Evolutionary conservation across 2,797 vertebrate species (phyloP), one percentile per base, ranked within the genome.

Genomic region (Sebastes miniatus): DNA sequence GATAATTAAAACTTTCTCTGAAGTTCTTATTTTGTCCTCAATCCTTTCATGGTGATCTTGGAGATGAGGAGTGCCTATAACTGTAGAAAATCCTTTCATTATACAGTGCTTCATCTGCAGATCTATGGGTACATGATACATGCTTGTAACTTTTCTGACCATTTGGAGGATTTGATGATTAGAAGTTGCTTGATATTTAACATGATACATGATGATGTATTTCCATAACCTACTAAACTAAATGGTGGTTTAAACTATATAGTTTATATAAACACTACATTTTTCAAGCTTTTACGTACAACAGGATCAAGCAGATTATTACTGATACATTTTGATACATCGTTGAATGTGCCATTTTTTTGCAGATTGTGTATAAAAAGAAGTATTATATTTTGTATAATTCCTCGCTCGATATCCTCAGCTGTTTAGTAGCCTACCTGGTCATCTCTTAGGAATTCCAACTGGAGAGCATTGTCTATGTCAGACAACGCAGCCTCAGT

Each of bases 401-500:
- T 73, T 65, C n/a, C 36, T 74, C 0, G 6, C 32, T 62, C 8
- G 3, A 16, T 72, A 14, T 68, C 16, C 7, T 12, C 58, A 32
- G 57, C 65, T 57, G 27, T 83, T 87, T 50, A 25, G 16, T 74
- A 52, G 47, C 47, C 47, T 52, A 79, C 70, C 72, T 71, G 73
- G 50, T 83, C 63, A 83, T 86, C 68, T 66, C 61, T 66, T 10
- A 56, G 75, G 68, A 89, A 89, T 91, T 76, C 43, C 61, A 61
- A 80, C 79, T 77, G 11, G 76, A 78, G 62, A n/a, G 14, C 32
- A 79, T 83, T 87, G 85, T 91, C 68, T 62, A 54, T 20, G 58
- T 77, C 64, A 79, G 66, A 94, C 93, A 95, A 91, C 16, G 24
- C 32, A 18, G 72, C 68, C 84, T 89, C 88, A 92, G 87, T 93